phyloP scores from a whole-genome alignment of 2,113 vertebrate genomes.

The Rhizomys pruinosus region DNA sequence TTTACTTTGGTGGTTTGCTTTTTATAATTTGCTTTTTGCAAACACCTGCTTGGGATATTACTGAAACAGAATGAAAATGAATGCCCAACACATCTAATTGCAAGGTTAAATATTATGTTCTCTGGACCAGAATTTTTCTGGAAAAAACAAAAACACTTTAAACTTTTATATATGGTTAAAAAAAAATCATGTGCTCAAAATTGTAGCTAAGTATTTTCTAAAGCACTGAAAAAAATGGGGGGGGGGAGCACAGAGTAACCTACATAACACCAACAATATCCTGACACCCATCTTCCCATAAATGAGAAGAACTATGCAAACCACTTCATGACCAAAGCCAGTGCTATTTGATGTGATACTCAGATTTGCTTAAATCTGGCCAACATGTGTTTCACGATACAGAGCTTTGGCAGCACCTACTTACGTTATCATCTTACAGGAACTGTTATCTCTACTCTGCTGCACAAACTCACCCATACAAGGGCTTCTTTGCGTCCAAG shows the following conservation, averaged over 20 bases:
- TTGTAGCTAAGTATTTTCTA: slow-evolving; percentile 21
- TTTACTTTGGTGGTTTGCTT: neutral
- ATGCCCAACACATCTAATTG: neutral
- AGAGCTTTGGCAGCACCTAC: slow-evolving; percentile 2
- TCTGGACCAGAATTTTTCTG: slow-evolving; percentile 1
- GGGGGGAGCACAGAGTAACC: neutral
- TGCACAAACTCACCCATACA: slow-evolving; percentile 51
- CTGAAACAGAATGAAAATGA: slow-evolving; percentile 19
- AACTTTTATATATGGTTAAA: neutral
- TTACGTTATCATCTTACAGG: neutral
- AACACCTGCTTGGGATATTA: slow-evolving; percentile 23
- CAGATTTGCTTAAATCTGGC: slow-evolving; percentile 35
- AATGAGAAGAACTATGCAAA: neutral
- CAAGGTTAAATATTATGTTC: neutral
- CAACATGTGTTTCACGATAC: neutral
- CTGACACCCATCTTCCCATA: neutral
- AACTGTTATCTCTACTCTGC: slow-evolving; percentile 50
- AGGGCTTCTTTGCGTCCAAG: slow-evolving; percentile 55
- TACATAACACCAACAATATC: neutral
- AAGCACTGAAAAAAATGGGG: slow-evolving; percentile 34
- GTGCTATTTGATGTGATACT: neutral
- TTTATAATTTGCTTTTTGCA: slow-evolving; percentile 39
- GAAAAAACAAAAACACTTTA: slow-evolving; percentile 17
- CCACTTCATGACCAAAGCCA: slow-evolving; percentile 30
- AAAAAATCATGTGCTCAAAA: neutral